Percentiles rank a stretch among this genome's conserved stretches.
phyloP scores from a whole-genome alignment of 2,888 invertebrate genomes.

The Hirtodrosophila cameraria region DNA sequence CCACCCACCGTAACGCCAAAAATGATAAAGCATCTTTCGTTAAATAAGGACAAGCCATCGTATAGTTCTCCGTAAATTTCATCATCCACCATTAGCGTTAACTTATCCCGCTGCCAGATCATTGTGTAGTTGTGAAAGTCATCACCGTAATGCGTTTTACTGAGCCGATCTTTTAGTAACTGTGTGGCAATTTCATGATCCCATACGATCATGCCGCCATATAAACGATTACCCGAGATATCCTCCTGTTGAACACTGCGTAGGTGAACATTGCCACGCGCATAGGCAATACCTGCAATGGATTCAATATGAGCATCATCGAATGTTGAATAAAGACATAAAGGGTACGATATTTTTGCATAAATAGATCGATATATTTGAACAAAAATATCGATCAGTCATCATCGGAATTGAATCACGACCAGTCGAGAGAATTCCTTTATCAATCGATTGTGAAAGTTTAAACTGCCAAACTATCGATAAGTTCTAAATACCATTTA shows the following conservation, averaged over 20 bases:
- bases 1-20: slow-evolving; percentile 93
- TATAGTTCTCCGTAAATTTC: slow-evolving; percentile 85
- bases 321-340: no score
- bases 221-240: slow-evolving; percentile 77
- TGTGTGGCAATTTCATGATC: slow-evolving; percentile 79
- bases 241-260: slow-evolving; percentile 59
- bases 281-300: slow-evolving; percentile 86
- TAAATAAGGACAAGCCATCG: slow-evolving; percentile 70
- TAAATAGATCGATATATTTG: no score
- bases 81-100: slow-evolving; percentile 85
- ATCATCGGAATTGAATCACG: no score
- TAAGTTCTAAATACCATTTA: neutral
- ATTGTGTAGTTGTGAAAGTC: slow-evolving; percentile 89
- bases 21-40: slow-evolving; percentile 89
- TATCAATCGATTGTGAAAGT: no score
- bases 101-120: slow-evolving; percentile 86
- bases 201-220: slow-evolving; percentile 79
- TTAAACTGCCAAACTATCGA: no score
- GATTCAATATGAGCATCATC: no score
- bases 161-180: slow-evolving; percentile 63
- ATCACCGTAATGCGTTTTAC: slow-evolving; percentile 85
- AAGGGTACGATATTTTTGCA: no score
- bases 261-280: slow-evolving; percentile 87
- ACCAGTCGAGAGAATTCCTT: no score
- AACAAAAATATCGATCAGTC: no score